Base-by-base conservation (phyloP, 2,113 vertebrate genomes). In the Lepidothrix coronata region DNA sequence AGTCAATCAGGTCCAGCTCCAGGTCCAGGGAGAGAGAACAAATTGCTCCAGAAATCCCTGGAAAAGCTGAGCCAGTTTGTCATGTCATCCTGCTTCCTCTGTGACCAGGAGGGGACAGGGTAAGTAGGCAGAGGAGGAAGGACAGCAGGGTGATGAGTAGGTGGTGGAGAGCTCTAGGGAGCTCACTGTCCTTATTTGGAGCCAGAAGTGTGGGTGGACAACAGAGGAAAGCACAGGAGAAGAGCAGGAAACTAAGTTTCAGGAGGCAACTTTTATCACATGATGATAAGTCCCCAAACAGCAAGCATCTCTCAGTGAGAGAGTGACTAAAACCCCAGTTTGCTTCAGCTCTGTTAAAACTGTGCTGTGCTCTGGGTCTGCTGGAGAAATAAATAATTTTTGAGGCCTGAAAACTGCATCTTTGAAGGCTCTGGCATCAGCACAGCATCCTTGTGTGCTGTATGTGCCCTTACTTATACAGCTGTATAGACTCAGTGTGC, bases 161-260 rank as follows among this genome's bases (percentile, higher is more conserved):
- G 92, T 82, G 92, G 90, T 57, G 44, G 48, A 67, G 68, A 74
- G 49, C 93, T 80, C 80, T 59, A 22, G 90, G 83, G 85, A 96
- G 20, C 54, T 88, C 10, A 2, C 51, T 75, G 68, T 14, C 52
- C 21, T 88, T 84, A 39, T 57, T 88, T 72, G 68, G 72, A 90
- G 49, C 13, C 68, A 72, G 23, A 12, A 54, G 24, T 0, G 43
- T 85, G 88, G 93, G 91, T 59, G 94, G 68, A 65, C 20, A 59
- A 73, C 54, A 74, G 73, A 85, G 49, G 54, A 61, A 86, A 91
- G 43, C 48, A 59, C 54, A 19, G 33, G 30, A 76, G 68, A 68
- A 89, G 59, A 66, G 59, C 76, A 75, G 76, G 88, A 96, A 94
- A 44, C n/a, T 1, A 46, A 74, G n/a, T 90, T 93, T 90, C 37